Base-by-base conservation (phyloP, 2,888 invertebrate genomes). In the Tortrix viridana region DNA sequence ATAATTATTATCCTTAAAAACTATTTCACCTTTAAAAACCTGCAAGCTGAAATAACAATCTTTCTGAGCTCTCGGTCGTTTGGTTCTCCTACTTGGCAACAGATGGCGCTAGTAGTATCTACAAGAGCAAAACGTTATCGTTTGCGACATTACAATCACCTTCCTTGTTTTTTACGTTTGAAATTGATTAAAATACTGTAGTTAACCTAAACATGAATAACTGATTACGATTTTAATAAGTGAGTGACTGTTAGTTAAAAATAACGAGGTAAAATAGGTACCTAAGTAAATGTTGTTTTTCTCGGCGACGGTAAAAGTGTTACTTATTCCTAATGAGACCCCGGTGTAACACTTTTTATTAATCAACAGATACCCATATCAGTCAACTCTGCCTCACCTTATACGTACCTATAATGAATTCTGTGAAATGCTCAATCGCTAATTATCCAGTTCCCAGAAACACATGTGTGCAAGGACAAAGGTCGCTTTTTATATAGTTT, bases 41-140 rank as follows among this genome's bases (percentile, higher is more conserved):
- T 20, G 5, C 41, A 14, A 41, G 16, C 9, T 9, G 5, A 41
- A 2, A 16, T 2, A 41, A 41, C 5, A 32, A 7, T 32, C 16
- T 41, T 23, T 19, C 23, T 7, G 38, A 5, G 0, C 18, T 16
- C 23, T 38, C 38, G 1, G 12, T 37, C 49, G 32, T 26, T 72
- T 82, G 82, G 77, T 83, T 64, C 65, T 67, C 76, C 90, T 89
- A 90, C 89, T 88, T 71, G 80, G 69, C 81, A 67, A 82, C 79
- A 89, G 90, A 89, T 89, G 90, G 86, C 89, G 85, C 47, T 77
- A 81, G 71, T 41, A 67, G 85, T 79, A 41, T 32, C 32, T 32
- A 12, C 32, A 32, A 32, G 32, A 32, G 12, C 12, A 3, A 32
- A 12, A 32, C 32, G 32, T 9, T 32, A 32, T 32, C 32, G 32